These are phyloP conservation scores for Apeira syringaria DNA, from an alignment of 2,888 invertebrate genomes.

Conservation along the genomic window DNA sequence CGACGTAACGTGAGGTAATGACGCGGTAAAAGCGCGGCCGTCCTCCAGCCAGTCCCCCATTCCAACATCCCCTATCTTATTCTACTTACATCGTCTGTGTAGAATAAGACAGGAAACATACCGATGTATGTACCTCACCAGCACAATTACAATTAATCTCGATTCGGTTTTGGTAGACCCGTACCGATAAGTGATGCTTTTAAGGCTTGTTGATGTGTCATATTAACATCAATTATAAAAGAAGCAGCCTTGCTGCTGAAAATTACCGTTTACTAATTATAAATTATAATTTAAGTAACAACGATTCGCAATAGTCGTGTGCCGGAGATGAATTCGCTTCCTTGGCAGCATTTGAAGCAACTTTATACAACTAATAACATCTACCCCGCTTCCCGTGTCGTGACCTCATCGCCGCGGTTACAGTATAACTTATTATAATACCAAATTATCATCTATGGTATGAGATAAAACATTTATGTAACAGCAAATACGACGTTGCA, in stretches of 20 bases:
- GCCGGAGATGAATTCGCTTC: slow-evolving; percentile 41
- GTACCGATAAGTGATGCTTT: slow-evolving; percentile 38
- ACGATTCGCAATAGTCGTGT: slow-evolving; percentile 58
- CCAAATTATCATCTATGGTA: slow-evolving; percentile 58
- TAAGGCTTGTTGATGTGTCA: too few relatives aligned
- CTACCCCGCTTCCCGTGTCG: slow-evolving; percentile 39
- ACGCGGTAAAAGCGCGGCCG: slow-evolving; percentile 65
- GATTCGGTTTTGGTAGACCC: slow-evolving; percentile 14
- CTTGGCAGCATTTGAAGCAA: too few relatives aligned
- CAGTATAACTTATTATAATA: slow-evolving; percentile 61
- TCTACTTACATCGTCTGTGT: too few relatives aligned
- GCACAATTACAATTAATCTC: slow-evolving; percentile 26
- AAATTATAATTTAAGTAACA: slow-evolving; percentile 40
- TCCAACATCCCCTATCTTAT: slow-evolving; percentile 44
- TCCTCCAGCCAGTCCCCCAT: slow-evolving; percentile 46
- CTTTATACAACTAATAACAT: too few relatives aligned
- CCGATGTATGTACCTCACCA: background rate
- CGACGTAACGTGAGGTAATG: slow-evolving; percentile 76
- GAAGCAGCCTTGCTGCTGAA: slow-evolving; percentile 54
- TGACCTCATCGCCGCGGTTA: slow-evolving; percentile 46
- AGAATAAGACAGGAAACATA: too few relatives aligned
- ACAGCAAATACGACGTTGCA: slow-evolving; percentile 67
- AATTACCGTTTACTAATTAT: slow-evolving; percentile 21
- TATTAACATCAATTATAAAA: too few relatives aligned
- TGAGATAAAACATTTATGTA: slow-evolving; percentile 53